A percentile compares a stretch with the other conserved stretches of the same genome.
phyloP scores from a whole-genome alignment of 30 jellyfish, hydroid and myxozoan genomes.

The Aurelia coerulea region DNA sequence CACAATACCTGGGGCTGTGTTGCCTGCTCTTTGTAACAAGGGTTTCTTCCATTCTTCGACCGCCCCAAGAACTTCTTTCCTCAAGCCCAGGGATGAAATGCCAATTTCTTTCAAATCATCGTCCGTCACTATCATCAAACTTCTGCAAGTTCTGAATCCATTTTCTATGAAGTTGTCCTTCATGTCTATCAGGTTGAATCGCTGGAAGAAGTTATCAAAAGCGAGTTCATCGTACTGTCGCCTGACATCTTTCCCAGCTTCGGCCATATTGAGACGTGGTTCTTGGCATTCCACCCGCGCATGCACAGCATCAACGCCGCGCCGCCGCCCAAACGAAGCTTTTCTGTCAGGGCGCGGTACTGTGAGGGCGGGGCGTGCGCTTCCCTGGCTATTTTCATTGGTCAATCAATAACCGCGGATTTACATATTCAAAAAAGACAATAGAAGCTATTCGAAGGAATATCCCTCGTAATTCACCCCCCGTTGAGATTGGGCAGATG shows the following conservation, averaged over 20 bases:
- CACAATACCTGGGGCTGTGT: conserved; percentile 50
- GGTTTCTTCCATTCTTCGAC: conserved; percentile 81
- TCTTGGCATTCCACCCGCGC: conserved; percentile 70
- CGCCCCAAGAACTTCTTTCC: conserved; percentile 85
- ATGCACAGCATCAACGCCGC: conserved; percentile 51
- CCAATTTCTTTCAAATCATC: conserved; percentile 72
- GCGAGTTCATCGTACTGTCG: conserved; percentile 73
- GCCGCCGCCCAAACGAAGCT: conserved; percentile 60
- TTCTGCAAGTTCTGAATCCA: conserved; percentile 75
- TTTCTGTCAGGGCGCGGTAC: conserved; percentile 76
- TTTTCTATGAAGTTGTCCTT: conserved; percentile 55
- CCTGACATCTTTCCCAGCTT: conserved; percentile 57
- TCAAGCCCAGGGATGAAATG: conserved; percentile 70
- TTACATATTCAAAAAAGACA: conserved; percentile 44
- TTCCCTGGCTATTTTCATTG: conserved; percentile 58
- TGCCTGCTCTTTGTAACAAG: conserved; percentile 60
- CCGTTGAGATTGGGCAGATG: conserved; percentile 74
- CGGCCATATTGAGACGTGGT: conserved; percentile 74
- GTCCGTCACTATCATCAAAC: conserved; percentile 72
- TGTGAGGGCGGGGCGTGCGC: conserved; percentile 79
- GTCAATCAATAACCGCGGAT: conserved; percentile 68
- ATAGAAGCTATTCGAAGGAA: conserved; percentile 46
- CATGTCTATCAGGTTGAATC: conserved; percentile 53
- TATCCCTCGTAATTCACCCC: conserved; percentile 52
- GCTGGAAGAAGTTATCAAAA: conserved; percentile 70